Conservation (phyloP, 1,140 invertebrate species). For the Caenorhabditis elegans region WBcel235 BX284606.5:14292501-14293000, state of each 20-base stretch:
- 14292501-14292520: background rate
- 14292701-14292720: background rate
- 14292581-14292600: background rate
- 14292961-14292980: no score
- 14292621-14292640: no score
- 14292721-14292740: background rate
- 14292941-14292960: no score
- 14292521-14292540: background rate
- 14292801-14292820: background rate
- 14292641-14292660: no score
- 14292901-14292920: no score
- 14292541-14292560: background rate
- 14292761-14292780: background rate
- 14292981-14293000: no score
- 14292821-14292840: no score
- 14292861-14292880: conserved; percentile 19
- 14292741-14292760: conserved; percentile 13
- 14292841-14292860: background rate
- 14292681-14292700: background rate
- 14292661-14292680: no score
- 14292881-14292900: background rate
- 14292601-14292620: no score
- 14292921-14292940: no score
- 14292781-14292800: background rate
- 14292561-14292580: conserved; percentile 17